Evolutionary conservation across 2,797 vertebrate species (phyloP), one percentile per base, ranked within the genome.

Genomic region (Hydrolagus colliei): DNA sequence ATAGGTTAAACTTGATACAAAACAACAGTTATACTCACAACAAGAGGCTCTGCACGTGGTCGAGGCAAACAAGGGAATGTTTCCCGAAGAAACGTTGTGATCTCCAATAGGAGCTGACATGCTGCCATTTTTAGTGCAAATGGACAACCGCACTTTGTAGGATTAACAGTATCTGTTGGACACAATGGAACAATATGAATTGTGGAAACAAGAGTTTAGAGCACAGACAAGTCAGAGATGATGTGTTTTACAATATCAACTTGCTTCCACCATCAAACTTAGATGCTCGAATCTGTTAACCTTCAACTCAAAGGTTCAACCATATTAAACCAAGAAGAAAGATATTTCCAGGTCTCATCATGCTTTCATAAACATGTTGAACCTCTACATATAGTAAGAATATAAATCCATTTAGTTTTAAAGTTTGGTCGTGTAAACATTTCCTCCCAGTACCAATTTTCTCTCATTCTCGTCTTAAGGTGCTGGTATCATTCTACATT

Each of bases 61-160:
- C 97, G 94, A 5, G 98, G 96, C 86, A 99, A 92, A 87, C 97
- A 98, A 13, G 98, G 97, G 86, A 99, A 99, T 0, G 98, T 99
- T 92, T 99, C 98, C 59, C 98, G 92, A 76, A 99, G 94, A 89
- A 99, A 99, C 6, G 97, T 99, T 86, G 98, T 99, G 90, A 99
- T 98, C 92, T 99, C 98, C 90, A 99, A 90, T 79, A 99, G 91
- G 87, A 99, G 93, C 89, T 99, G 98, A 86, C 98, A 99, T 27
- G 98, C 98, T 0, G 98, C 95, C 98, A 99, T 99, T 93, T 99
- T 99, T 87, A 99, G 93, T 22, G 98, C 97, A 90, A 99, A 99
- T 59, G 98, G 98, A 88, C 98, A 99, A 89, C 95, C 96, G 18
- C 98, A 99, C 91, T 98, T 99, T 52, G 97, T 98, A 1, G 98